Percentiles rank a stretch among this genome's conserved stretches.
These are phyloP conservation scores for Pachydiplax longipennis DNA, from an alignment of 2,888 invertebrate species.

Conservation along the genomic window DNA sequence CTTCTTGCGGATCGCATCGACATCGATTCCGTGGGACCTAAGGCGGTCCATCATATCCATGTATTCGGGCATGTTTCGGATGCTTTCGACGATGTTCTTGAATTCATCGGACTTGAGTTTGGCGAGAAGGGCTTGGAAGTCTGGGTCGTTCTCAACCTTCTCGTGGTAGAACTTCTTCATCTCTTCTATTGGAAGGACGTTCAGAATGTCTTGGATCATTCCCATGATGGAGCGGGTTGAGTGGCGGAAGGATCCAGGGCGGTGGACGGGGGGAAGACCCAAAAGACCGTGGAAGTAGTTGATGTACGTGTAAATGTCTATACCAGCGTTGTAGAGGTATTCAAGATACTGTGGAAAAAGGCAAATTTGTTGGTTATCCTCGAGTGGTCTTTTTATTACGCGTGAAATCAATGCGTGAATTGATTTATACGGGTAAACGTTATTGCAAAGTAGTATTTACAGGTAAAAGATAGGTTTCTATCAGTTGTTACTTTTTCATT, in stretches of 20 bases:
- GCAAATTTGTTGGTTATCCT: no score
- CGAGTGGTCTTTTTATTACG: no score
- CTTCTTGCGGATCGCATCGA: not conserved
- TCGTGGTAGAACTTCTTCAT: conserved; percentile 53
- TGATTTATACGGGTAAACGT: no score
- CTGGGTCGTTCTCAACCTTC: conserved; percentile 53
- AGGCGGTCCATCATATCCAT: not conserved
- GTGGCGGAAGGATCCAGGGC: not conserved
- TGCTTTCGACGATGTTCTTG: conserved; percentile 51
- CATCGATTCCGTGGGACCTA: conserved; percentile 6
- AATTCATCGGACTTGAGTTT: conserved; percentile 52
- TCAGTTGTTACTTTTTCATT: no score
- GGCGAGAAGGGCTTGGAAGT: conserved; percentile 52
- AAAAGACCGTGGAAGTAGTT: conserved; percentile 53
- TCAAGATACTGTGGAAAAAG: conserved; percentile 49
- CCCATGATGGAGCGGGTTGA: conserved; percentile 47
- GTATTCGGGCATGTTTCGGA: conserved; percentile 48
- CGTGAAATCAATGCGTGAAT: no score
- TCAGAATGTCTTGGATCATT: conserved; percentile 53
- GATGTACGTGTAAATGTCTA: conserved; percentile 53
- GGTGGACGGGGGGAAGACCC: conserved; percentile 49
- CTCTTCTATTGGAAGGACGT: conserved; percentile 53
- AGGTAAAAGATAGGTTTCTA: no score
- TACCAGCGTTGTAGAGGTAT: conserved; percentile 54
- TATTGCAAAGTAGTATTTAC: no score